phyloP scores from a whole-genome alignment of 2,113 vertebrate species.

The Oreochromis niloticus region DNA sequence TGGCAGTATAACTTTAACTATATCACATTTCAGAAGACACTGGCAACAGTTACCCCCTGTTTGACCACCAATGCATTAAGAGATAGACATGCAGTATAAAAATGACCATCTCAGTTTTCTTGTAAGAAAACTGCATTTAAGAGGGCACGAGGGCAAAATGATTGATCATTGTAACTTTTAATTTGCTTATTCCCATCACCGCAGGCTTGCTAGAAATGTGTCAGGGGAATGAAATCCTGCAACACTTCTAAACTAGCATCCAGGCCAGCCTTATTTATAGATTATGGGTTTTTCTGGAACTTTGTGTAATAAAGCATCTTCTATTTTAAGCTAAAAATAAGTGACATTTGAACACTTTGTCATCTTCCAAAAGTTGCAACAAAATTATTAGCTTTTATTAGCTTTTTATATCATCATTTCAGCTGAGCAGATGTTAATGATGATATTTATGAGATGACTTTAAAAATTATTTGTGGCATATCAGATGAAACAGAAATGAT shows the following conservation, averaged over 20 bases:
- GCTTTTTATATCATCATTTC: neutral
- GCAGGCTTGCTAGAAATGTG: neutral
- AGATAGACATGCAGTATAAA: neutral
- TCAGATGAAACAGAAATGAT: neutral
- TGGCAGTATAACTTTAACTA: slow-evolving; percentile 25
- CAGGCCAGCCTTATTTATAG: neutral
- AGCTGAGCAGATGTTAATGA: neutral
- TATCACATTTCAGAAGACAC: slow-evolving; percentile 12
- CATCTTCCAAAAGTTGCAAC: neutral
- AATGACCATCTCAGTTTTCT: neutral
- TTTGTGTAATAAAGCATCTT: neutral
- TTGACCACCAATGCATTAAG: neutral
- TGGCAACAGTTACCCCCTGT: neutral
- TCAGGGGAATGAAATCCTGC: neutral
- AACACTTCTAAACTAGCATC: neutral
- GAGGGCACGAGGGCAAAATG: neutral
- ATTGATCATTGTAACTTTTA: neutral
- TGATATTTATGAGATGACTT: neutral
- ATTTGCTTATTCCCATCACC: neutral
- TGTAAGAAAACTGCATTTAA: neutral
- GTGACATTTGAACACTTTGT: neutral
- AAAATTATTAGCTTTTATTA: neutral
- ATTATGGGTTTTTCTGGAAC: neutral
- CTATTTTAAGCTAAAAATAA: neutral
- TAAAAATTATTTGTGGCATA: neutral